These are phyloP conservation scores for Sorex maritimensis DNA, from an alignment of 2,797 vertebrate species.

Conservation along the genomic window DNA sequence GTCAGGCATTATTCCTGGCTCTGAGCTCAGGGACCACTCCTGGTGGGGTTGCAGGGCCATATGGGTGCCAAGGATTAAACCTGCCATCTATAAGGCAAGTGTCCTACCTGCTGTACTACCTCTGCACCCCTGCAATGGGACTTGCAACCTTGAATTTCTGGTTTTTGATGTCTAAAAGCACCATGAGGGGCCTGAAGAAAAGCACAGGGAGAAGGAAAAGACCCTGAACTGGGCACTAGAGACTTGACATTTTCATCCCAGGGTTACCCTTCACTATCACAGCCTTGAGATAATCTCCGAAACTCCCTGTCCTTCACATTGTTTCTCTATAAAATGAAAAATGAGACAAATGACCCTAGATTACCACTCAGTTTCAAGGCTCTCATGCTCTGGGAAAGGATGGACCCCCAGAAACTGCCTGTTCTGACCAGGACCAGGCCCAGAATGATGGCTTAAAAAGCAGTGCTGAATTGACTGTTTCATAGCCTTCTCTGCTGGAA, in stretches of 20 bases:
- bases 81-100: too few species aligned
- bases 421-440: background rate
- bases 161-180: background rate
- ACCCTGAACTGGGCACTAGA: background rate
- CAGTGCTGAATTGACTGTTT: background rate
- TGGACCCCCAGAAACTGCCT: background rate
- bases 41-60: too few species aligned
- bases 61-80: too few species aligned
- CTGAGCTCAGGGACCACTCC: too few species aligned
- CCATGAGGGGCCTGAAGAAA: background rate
- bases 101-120: too few species aligned
- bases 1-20: too few species aligned
- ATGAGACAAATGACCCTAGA: background rate
- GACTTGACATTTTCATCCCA: background rate
- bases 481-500: background rate
- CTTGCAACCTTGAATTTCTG: background rate
- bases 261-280: background rate
- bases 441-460: slow-evolving; percentile 44
- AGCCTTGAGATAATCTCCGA: slow-evolving; percentile 5
- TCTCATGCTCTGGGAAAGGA: slow-evolving; percentile 35
- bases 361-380: background rate
- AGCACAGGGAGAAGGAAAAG: background rate
- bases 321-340: slow-evolving; percentile 38
- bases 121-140: too few species aligned
- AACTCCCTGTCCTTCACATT: background rate